Base-by-base conservation (phyloP, 2,113 vertebrate species). In the Gopherus flavomarginatus region DNA sequence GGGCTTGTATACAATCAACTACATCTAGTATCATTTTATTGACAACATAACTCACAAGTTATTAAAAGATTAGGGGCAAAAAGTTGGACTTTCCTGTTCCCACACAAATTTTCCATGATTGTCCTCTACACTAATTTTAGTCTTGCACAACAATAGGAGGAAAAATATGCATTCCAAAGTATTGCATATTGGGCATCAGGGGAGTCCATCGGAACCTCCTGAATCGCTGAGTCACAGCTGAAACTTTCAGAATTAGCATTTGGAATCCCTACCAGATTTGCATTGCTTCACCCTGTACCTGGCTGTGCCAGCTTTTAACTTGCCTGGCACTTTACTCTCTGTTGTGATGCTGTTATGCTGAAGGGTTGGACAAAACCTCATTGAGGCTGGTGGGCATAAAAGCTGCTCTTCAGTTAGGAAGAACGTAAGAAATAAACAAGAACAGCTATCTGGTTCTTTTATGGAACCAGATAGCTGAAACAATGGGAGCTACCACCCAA, bases 141-240 rank as follows among this genome's bases (percentile, higher is more conserved):
- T 80, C 24, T 31, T n/a, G 11, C 83, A 52, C 87, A 97, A 97
- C 92, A 97, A 96, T 90, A 35, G 94, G 27, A 97, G 53, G 84
- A 92, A 95, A 95, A 95, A 75, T 86, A 53, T 89, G 90, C 52
- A 81, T 52, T 57, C 16, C 1, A 1, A 7, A 86, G 11, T 62
- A 53, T n/a, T 88, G 5, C 59, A 85, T 85, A 87, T 17, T 31
- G 75, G 56, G 62, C 53, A 94, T 17, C 7, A 85, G 59, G 10
- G 44, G 56, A 96, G 72, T 8, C 53, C 69, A 87, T 84, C 82
- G 56, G 44, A 94, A 49, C 8, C 49, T 86, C 10, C 26, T 13
- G 35, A 54, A 29, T 8, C 86, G 94, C 87, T 95, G 89, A 93
- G 49, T 91, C 83, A 94, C 81, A 54, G 62, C 21, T 49, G 52